Percentiles rank a stretch among this genome's conserved stretches.
phyloP scores from a whole-genome alignment of 2,888 invertebrate species.

The Papilio elwesi region DNA sequence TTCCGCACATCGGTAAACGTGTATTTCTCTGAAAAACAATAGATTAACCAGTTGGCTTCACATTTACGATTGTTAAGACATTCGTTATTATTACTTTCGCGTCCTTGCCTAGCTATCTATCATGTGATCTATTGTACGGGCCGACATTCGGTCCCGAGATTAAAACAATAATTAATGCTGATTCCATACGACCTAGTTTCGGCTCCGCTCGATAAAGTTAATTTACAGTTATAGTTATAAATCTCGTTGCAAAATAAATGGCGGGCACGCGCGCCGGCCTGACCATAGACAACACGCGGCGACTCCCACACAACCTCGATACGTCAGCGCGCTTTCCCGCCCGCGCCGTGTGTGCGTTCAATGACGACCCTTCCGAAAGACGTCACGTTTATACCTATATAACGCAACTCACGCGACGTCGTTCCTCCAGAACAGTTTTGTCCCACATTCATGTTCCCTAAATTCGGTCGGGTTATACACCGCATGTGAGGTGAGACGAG shows the following conservation, averaged over 20 bases:
- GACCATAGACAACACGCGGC: conserved; percentile 77
- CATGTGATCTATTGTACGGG: conserved; percentile 83
- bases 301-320: conserved; percentile 69
- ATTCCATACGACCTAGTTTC: conserved; percentile 84
- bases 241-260: conserved; percentile 82
- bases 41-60: conserved; percentile 74
- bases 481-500: conserved; percentile 69
- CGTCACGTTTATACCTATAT: conserved; percentile 62
- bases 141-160: conserved; percentile 81
- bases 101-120: conserved; percentile 81
- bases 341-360: conserved; percentile 53
- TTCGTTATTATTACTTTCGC: conserved; percentile 67
- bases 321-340: conserved; percentile 53
- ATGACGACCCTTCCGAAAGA: conserved; percentile 67
- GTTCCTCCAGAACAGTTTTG: conserved; percentile 46
- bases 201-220: conserved; percentile 81
- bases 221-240: conserved; percentile 84
- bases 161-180: conserved; percentile 84
- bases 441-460: conserved; percentile 46
- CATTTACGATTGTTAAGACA: conserved; percentile 63
- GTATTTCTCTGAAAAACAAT: conserved; percentile 73
- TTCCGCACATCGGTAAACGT: conserved; percentile 72
- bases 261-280: conserved; percentile 73
- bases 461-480: conserved; percentile 58
- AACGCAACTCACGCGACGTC: conserved; percentile 55